Percentiles rank a stretch among this genome's conserved stretches.
Evolutionary conservation across 2,888 invertebrate species (phyloP).

Genomic region (Resseliella maxima): DNA sequence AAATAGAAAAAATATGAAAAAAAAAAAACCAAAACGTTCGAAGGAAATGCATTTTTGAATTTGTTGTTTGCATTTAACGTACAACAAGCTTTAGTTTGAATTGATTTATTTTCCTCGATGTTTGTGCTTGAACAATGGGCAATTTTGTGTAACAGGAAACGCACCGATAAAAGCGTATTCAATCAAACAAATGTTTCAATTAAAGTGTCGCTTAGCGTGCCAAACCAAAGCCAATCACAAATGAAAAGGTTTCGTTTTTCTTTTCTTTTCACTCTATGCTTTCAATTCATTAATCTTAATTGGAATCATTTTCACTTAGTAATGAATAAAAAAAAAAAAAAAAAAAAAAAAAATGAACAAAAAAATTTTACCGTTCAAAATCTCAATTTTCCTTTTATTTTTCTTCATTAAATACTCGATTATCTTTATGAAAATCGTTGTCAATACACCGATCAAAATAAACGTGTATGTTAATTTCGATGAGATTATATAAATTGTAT

Average conservation of each 20-base stretch:
- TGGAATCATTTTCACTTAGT: background rate
- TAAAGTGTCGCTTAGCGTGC: no score
- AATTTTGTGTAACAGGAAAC: slow-evolving; percentile 18
- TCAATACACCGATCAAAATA: background rate
- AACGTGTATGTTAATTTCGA: background rate
- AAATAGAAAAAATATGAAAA: background rate
- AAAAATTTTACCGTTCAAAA: background rate
- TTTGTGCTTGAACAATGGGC: background rate
- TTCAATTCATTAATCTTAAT: background rate
- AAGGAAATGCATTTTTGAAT: background rate
- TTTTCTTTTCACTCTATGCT: background rate
- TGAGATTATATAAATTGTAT: no score
- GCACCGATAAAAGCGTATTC: background rate
- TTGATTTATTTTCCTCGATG: background rate
- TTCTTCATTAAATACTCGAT: background rate
- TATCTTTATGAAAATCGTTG: background rate
- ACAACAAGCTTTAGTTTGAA: no score
- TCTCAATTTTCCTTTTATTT: background rate
- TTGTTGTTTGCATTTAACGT: no score
- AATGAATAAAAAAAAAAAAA: no score
- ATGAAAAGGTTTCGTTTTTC: background rate
- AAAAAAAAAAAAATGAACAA: no score
- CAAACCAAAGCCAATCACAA: background rate
- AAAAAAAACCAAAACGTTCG: background rate
- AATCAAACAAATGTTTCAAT: no score